These are phyloP conservation scores for Notiomystis cincta DNA, from an alignment of 2,113 vertebrate species.

Conservation along the genomic window DNA sequence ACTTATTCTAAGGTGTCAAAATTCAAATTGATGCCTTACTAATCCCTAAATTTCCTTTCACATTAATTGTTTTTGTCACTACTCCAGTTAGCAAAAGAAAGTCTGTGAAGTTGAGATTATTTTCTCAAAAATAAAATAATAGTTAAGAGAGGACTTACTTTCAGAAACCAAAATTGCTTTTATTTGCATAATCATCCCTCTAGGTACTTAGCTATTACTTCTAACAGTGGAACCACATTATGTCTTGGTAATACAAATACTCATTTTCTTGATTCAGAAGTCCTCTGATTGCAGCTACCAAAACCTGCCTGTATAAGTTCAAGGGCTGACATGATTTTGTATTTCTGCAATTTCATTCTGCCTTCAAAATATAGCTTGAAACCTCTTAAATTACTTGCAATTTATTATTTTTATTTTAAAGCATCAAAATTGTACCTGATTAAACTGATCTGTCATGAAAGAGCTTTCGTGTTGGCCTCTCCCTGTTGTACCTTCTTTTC, in stretches of 20 bases:
- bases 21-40: not conserved
- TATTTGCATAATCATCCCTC: constrained; percentile 35
- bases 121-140: not conserved
- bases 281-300: constrained; percentile 8
- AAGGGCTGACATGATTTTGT: not conserved
- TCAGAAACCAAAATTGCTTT: constrained; percentile 21
- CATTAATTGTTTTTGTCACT: not conserved
- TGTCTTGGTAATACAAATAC: constrained; percentile 24
- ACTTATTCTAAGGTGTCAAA: not conserved
- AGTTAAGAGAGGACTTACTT: not conserved
- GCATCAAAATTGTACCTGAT: not conserved
- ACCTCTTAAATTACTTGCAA: not conserved
- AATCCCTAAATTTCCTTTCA: constrained; percentile 2
- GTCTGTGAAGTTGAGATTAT: not conserved
- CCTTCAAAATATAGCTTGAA: not conserved
- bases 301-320: not conserved
- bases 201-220: constrained; percentile 19
- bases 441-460: not conserved
- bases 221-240: not conserved
- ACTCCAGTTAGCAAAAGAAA: not conserved
- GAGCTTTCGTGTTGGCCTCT: not conserved
- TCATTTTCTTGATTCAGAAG: constrained; percentile 38
- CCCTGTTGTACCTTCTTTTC: not conserved
- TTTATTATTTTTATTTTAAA: not conserved
- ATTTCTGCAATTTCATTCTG: not conserved